Evolutionary conservation across 2,797 vertebrate genomes (phyloP).

Genomic region (Fistularia commersonii): DNA sequence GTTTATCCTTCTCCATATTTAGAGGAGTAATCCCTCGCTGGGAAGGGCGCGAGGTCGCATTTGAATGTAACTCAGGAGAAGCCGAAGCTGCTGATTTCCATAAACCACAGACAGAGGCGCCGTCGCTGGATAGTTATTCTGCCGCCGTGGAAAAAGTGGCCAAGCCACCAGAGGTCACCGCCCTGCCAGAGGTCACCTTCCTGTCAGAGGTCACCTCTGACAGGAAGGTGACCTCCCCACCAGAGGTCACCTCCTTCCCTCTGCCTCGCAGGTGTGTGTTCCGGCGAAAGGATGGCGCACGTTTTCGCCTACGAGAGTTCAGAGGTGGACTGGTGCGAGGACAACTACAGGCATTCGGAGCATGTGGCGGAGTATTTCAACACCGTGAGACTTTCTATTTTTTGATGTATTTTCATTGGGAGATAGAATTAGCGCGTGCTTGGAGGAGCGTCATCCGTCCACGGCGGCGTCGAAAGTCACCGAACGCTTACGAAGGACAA

Average conservation of each 20-base stretch:
- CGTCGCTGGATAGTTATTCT: not conserved
- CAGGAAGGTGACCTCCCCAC: no score
- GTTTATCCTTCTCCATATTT: not conserved
- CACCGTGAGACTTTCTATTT: slow-evolving; percentile 76
- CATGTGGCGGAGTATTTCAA: slow-evolving; percentile 92
- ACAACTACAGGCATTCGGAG: slow-evolving; percentile 85
- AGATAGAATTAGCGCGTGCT: no score
- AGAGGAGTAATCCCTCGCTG: not conserved
- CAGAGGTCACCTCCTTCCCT: not conserved
- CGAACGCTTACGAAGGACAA: no score
- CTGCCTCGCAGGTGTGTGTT: slow-evolving; percentile 55
- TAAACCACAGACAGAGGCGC: slow-evolving; percentile 17
- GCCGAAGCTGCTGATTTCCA: slow-evolving; percentile 33
- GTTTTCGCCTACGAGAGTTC: slow-evolving; percentile 90
- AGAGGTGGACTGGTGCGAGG: slow-evolving; percentile 94
- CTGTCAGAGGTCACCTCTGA: not conserved
- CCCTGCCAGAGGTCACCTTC: not conserved
- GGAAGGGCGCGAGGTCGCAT: slow-evolving; percentile 7
- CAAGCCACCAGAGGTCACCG: not conserved
- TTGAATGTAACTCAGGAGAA: slow-evolving; percentile 30
- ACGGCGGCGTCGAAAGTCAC: no score
- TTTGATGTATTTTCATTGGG: not conserved
- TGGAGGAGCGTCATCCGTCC: no score
- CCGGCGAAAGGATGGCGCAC: slow-evolving; percentile 71
- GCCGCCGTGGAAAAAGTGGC: no score